phyloP scores from a whole-genome alignment of 2,797 vertebrate genomes.

The Hydrophis major region DNA sequence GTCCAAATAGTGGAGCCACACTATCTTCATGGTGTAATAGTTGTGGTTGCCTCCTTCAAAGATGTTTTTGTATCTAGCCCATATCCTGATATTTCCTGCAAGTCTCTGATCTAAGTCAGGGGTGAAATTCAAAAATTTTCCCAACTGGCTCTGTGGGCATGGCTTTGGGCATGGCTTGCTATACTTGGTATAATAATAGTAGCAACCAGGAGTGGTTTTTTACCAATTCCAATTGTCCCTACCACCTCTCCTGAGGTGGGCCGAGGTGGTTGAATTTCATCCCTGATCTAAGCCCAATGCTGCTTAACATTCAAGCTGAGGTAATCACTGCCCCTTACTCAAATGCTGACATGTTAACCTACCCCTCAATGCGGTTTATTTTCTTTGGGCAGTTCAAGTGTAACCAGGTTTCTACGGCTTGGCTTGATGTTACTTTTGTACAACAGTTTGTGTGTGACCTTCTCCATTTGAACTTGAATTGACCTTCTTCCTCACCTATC shows the following conservation, averaged over 20 bases:
- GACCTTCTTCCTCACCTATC: not conserved
- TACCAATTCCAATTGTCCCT: too few relatives aligned
- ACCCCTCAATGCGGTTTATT: not conserved
- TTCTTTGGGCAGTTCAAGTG: not conserved
- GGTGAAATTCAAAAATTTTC: too few relatives aligned
- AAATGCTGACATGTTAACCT: not conserved
- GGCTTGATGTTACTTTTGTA: not conserved
- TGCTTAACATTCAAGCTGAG: not conserved
- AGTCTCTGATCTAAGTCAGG: not conserved
- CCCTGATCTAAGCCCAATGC: not conserved
- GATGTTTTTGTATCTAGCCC: not conserved
- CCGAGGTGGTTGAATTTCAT: too few relatives aligned
- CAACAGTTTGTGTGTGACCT: not conserved
- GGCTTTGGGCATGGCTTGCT: too few relatives aligned
- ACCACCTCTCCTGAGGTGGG: too few relatives aligned
- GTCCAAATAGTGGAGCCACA: not conserved
- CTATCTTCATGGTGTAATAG: not conserved
- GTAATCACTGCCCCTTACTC: not conserved
- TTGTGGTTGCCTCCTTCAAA: not conserved
- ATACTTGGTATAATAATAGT: too few relatives aligned
- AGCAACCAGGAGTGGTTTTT: too few relatives aligned
- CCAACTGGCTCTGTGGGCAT: too few relatives aligned
- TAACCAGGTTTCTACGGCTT: not conserved
- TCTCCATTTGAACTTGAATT: conserved; percentile 15
- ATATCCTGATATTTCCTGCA: not conserved